Evolutionary conservation across 2,113 vertebrate species (phyloP).

Genomic region (Pangasianodon hypophthalmus): DNA sequence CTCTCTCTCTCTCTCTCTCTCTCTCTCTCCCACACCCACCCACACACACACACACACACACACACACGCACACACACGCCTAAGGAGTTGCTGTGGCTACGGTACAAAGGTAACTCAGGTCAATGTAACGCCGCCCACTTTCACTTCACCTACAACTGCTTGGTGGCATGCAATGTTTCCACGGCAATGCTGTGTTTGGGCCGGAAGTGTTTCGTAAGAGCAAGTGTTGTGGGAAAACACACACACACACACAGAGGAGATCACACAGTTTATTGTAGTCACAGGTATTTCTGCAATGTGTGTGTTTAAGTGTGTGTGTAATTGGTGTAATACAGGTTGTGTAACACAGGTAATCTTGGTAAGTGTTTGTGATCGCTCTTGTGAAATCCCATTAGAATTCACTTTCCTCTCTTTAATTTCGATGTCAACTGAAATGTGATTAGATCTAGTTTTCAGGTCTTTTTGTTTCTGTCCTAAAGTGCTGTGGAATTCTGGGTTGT

Average conservation of each 20-base stretch:
- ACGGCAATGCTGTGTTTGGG: background rate
- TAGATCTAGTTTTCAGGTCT: background rate
- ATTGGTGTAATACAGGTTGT: background rate
- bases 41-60: background rate
- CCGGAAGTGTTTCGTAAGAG: slow-evolving; percentile 28
- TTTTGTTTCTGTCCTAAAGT: background rate
- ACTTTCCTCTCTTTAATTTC: background rate
- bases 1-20: background rate
- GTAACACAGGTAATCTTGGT: background rate
- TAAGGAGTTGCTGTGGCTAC: slow-evolving; percentile 15
- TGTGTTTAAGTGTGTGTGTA: background rate
- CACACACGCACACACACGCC: background rate
- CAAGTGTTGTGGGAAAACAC: slow-evolving; percentile 25
- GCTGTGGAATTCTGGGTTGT: background rate
- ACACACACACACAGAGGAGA: background rate
- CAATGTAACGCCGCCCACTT: slow-evolving; percentile 4
- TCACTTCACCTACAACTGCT: slow-evolving; percentile 27
- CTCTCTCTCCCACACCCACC: background rate
- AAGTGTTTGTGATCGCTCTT: background rate
- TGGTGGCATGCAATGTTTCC: slow-evolving; percentile 27
- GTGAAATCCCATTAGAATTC: background rate
- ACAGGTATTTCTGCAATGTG: background rate
- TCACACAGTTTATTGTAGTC: background rate
- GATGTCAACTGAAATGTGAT: background rate
- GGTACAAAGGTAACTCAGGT: slow-evolving; percentile 19